Percentiles rank a stretch among this genome's conserved stretches.
Conservation (phyloP, 1,140 invertebrate genomes). For the Zophobas atratus region DNA sequence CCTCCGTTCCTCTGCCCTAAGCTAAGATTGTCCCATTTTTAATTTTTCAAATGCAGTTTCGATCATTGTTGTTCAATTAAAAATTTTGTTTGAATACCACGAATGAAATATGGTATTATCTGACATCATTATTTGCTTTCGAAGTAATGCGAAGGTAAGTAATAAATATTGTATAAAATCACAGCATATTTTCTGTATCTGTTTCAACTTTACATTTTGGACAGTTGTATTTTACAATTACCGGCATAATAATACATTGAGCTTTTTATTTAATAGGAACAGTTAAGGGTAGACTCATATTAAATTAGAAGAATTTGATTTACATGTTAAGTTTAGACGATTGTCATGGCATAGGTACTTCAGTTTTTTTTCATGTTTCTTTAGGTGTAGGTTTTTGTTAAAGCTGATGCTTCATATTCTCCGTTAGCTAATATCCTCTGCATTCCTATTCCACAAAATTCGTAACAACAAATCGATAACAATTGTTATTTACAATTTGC, state of each 20-base stretch:
- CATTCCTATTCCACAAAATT: not conserved
- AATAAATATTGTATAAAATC: no score
- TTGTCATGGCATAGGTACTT: not conserved
- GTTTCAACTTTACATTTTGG: not conserved
- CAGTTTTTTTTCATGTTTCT: not conserved
- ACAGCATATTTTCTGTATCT: not conserved
- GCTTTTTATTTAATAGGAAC: no score
- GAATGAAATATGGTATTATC: no score
- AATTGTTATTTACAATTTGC: not conserved
- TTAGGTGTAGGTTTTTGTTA: not conserved
- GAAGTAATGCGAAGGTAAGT: no score
- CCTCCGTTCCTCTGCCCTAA: no score
- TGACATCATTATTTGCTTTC: no score
- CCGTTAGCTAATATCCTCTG: not conserved
- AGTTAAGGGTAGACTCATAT: no score
- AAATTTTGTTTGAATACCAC: no score
- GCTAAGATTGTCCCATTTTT: no score
- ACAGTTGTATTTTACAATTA: not conserved
- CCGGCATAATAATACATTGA: not conserved
- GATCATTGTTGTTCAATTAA: no score
- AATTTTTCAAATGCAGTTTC: no score
- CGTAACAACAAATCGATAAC: not conserved
- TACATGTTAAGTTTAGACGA: not conserved
- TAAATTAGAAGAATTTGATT: no score
- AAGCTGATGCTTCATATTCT: slow-evolving; percentile 5